Evolutionary conservation across 1,140 invertebrate species (phyloP), one percentile per base, ranked within the genome.

Genomic region (Aphelinus certus): DNA sequence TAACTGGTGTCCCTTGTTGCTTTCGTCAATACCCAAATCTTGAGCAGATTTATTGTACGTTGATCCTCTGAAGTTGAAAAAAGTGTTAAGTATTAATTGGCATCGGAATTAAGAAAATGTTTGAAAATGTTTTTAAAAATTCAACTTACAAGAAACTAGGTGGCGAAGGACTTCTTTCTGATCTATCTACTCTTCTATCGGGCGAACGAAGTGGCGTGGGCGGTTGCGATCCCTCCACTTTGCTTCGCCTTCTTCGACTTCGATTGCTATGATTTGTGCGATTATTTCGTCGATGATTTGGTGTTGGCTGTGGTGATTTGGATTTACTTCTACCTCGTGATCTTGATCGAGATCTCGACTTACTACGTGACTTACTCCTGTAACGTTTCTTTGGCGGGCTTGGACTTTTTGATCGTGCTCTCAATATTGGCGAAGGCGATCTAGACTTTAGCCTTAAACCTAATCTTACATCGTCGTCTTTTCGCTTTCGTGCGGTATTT

Each of bases 1-100:
- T 87, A 99, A 91, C 86, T 98, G 96, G 88, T 98, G 97, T 0
- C 97, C 97, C 86, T 98, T 98, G 87, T 98, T 99, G 48, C 91
- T 93, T 79, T 95, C 92, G 81, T 96, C 95, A 6, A 97, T 82
- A 73, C 87, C 85, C 70, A 83, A 83, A 69, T 90, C 89, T 79
- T 92, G 91, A 73, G 89, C 87, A 6, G 82, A 83, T 82, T 89
- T 87, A 73, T 86, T 90, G 81, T 86, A 89, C 60, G 81, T 89
- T 57, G 86, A 88, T 77, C 83, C 89, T 76, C 85, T 88, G 66
- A 53, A 68, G 9, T 53, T 53, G 77, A 66, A 55, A 79, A 82
- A 71, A 70, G 76, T 61, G 77, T 69, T n/a, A 70, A 62, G 26
- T 26, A 26, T 26, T 26, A 26, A 26, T 26, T 26, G 26, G 26